These are phyloP conservation scores for Aphelocoma coerulescens DNA, from an alignment of 2,113 vertebrate genomes.

Conservation along the genomic window DNA sequence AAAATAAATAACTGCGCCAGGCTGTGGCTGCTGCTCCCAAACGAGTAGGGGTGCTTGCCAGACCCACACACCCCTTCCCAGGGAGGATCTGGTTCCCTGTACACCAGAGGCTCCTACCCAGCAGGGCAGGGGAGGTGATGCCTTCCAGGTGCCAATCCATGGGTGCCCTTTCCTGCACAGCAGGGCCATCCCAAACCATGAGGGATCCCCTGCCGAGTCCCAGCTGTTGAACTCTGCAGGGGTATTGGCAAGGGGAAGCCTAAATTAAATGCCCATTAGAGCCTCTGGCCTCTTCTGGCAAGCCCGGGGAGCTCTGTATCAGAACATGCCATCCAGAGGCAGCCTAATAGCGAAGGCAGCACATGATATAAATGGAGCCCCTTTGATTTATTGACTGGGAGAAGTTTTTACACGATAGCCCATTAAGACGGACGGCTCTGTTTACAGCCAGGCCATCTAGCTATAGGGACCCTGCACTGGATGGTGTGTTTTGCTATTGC, in stretches of 20 bases:
- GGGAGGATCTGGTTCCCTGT: not conserved
- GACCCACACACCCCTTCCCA: not conserved
- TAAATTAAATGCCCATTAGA: slow-evolving; percentile 54
- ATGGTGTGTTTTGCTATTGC: slow-evolving; percentile 66
- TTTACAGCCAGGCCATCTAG: slow-evolving; percentile 72
- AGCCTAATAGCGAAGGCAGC: slow-evolving; percentile 60
- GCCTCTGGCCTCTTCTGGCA: not conserved
- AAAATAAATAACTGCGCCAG: slow-evolving; percentile 14
- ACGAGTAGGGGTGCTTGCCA: not conserved
- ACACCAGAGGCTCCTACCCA: not conserved
- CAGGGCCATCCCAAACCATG: not conserved
- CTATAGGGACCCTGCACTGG: slow-evolving; percentile 63
- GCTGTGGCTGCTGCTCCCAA: not conserved
- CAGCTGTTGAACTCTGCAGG: not conserved
- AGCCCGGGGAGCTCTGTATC: slow-evolving; percentile 3
- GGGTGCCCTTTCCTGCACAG: not conserved
- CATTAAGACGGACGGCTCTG: slow-evolving; percentile 72
- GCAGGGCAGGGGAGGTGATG: not conserved
- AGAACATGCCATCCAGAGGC: slow-evolving; percentile 49
- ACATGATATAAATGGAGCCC: slow-evolving; percentile 58
- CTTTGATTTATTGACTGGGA: slow-evolving; percentile 72
- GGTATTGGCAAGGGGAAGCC: not conserved
- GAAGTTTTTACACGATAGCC: slow-evolving; percentile 71
- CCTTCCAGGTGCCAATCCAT: accelerated
- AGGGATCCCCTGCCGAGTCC: not conserved